These are phyloP conservation scores for Pao palembangensis DNA, from an alignment of 2,113 vertebrate genomes.

Conservation along the genomic window DNA sequence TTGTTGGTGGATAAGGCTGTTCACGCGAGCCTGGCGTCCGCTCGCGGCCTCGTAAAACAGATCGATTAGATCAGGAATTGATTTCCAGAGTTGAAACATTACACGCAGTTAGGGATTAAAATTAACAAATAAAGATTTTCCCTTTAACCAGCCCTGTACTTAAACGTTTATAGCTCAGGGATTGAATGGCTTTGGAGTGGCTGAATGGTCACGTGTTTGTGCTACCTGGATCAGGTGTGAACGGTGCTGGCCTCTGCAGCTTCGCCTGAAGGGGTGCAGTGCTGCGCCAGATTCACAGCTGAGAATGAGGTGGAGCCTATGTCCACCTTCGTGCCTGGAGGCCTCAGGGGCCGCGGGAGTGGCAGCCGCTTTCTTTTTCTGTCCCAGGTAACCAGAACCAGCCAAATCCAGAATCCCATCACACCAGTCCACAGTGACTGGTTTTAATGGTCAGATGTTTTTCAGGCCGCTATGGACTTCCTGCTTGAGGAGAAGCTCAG, in stretches of 20 bases:
- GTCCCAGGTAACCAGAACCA: constrained; percentile 50
- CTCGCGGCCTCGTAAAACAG: constrained; percentile 16
- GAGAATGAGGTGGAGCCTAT: constrained; percentile 63
- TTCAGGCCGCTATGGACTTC: constrained; percentile 73
- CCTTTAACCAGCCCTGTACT: too few relatives aligned
- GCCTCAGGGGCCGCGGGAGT: constrained; percentile 65
- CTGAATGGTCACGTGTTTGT: too few relatives aligned
- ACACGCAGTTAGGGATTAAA: too few relatives aligned
- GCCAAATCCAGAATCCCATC: background rate
- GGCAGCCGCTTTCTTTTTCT: constrained; percentile 66
- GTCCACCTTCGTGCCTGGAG: constrained; percentile 68
- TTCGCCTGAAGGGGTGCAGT: constrained; percentile 24
- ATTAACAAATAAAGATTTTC: too few relatives aligned
- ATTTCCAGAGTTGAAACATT: too few relatives aligned
- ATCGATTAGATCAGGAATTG: background rate
- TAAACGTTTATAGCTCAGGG: too few relatives aligned
- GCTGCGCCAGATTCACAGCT: constrained; percentile 45
- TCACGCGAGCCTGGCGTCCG: constrained; percentile 19
- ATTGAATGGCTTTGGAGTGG: too few relatives aligned
- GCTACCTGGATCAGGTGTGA: background rate
- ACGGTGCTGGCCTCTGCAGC: constrained; percentile 21
- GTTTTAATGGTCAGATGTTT: background rate
- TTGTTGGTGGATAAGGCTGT: fast-evolving
- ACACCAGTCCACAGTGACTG: too few relatives aligned
- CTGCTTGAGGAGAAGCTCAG: constrained; percentile 67